Evolutionary conservation across 2,113 vertebrate genomes (phyloP).

Genomic region (Glaucidium brasilianum): DNA sequence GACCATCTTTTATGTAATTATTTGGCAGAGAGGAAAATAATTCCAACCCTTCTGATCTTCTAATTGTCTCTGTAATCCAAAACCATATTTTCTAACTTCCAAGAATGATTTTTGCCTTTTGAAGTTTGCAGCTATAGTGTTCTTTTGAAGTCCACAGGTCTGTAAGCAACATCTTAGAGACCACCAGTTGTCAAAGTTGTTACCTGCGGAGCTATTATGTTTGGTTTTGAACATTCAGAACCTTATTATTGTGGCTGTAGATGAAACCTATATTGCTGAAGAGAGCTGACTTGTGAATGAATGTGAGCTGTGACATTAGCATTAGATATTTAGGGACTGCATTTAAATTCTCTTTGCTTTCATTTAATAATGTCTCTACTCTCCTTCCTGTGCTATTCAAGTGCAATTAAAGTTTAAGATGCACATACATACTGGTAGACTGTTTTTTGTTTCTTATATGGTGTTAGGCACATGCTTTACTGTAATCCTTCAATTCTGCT

Average conservation of each 20-base stretch:
- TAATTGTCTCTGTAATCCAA: slow-evolving; percentile 15
- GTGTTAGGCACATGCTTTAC: neutral
- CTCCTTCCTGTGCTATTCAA: neutral
- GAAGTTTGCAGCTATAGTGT: neutral
- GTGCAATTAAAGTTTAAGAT: neutral
- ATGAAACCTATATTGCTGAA: neutral
- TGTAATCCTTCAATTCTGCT: neutral
- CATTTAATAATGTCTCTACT: neutral
- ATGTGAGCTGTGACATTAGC: neutral
- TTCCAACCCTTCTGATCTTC: neutral
- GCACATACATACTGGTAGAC: neutral
- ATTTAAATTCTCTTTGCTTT: neutral
- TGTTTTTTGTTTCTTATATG: neutral
- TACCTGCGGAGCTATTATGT: slow-evolving; percentile 12
- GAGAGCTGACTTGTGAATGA: neutral
- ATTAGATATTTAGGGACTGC: neutral
- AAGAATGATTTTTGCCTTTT: neutral
- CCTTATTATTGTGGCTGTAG: neutral
- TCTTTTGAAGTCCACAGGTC: slow-evolving; percentile 26
- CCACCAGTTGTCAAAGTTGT: neutral
- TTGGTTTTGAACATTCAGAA: slow-evolving; percentile 3
- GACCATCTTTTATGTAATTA: neutral
- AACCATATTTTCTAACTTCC: neutral
- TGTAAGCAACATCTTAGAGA: neutral
- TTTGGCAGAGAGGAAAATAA: neutral